Evolutionary conservation across 2,888 invertebrate genomes (phyloP).

Genomic region (Anoncus sp.): DNA sequence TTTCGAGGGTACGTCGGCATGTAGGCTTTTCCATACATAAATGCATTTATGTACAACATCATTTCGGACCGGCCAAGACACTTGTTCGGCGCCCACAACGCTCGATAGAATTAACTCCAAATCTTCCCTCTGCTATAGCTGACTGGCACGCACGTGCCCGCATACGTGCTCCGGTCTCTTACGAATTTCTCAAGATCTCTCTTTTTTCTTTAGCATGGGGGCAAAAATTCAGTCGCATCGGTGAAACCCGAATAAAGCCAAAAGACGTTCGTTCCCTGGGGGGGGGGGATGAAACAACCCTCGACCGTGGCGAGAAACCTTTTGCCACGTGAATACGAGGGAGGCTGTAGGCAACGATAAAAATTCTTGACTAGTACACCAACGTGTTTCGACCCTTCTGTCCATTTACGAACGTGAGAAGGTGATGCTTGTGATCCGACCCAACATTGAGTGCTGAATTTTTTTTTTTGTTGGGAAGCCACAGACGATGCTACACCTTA

Average conservation of each 20-base stretch:
- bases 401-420: constrained; percentile 63
- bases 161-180: constrained; percentile 46
- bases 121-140: not conserved
- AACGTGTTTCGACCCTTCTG: constrained; percentile 55
- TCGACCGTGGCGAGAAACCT: constrained; percentile 8
- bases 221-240: constrained; percentile 29
- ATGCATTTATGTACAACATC: constrained; percentile 7
- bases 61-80: constrained; percentile 37
- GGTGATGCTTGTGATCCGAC: constrained; percentile 59
- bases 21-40: constrained; percentile 24
- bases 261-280: constrained; percentile 50
- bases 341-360: constrained; percentile 55
- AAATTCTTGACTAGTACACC: constrained; percentile 60
- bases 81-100: constrained; percentile 33
- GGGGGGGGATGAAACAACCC: constrained; percentile 18
- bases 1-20: constrained; percentile 1
- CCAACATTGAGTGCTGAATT: constrained; percentile 42
- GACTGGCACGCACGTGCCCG: constrained; percentile 1
- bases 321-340: constrained; percentile 38
- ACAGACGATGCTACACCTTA: constrained; percentile 18
- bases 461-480: not conserved
- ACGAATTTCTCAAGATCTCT: constrained; percentile 56
- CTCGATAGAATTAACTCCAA: constrained; percentile 32
- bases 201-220: constrained; percentile 30
- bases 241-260: constrained; percentile 47